Percentiles rank a stretch among this genome's conserved stretches.
Conservation (phyloP, 64 coral and sea anemone species). For the Actinia equina region DNA sequence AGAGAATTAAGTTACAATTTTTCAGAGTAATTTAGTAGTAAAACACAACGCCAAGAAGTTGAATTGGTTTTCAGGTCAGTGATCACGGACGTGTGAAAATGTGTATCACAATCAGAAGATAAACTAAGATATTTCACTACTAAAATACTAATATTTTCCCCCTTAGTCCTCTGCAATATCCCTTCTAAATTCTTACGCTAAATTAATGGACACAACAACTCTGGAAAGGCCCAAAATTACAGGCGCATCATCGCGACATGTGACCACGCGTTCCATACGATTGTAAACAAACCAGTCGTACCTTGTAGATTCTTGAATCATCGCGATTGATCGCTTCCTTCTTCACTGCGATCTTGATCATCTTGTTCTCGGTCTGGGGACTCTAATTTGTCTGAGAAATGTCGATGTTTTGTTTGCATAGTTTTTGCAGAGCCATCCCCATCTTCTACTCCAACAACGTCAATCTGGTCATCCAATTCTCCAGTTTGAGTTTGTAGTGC, state of each 20-base stretch:
- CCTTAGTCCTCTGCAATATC: background rate
- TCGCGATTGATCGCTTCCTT: slow-evolving; percentile 55
- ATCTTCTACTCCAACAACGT: slow-evolving; percentile 60
- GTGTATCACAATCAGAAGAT: background rate
- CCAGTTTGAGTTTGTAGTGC: slow-evolving; percentile 38
- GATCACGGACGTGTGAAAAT: background rate
- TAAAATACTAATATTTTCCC: background rate
- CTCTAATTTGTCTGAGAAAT: background rate
- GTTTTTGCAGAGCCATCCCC: background rate
- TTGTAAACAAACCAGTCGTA: slow-evolving; percentile 19
- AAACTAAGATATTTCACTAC: background rate
- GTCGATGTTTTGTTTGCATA: background rate
- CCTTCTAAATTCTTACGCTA: slow-evolving; percentile 1
- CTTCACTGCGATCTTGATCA: background rate
- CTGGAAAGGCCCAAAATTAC: background rate
- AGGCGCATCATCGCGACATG: slow-evolving; percentile 15
- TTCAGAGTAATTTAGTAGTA: background rate
- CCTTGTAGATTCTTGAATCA: slow-evolving; percentile 14
- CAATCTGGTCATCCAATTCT: slow-evolving; percentile 57
- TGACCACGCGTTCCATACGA: slow-evolving; percentile 22
- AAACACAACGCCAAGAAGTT: background rate
- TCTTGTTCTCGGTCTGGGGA: background rate
- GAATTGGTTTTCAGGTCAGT: background rate
- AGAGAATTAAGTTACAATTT: background rate
- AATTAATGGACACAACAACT: background rate